Base-by-base conservation (phyloP, 2,113 vertebrate genomes). In the Marmota monax region DNA sequence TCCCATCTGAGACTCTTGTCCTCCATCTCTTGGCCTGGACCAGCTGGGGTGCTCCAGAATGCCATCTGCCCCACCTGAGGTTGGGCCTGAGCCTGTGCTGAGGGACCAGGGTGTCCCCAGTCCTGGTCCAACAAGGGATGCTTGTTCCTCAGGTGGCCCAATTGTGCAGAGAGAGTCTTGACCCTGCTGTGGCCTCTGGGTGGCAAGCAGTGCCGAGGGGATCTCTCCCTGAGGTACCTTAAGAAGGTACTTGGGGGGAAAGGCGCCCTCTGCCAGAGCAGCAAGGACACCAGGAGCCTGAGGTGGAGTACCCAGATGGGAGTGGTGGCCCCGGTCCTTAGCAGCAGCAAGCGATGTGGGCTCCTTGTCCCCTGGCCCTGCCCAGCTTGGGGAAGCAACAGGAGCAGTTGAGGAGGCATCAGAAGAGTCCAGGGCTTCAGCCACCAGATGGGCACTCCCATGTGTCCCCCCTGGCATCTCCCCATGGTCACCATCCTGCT, bases 191-290 rank as follows among this genome's bases (percentile, higher is more conserved):
- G 70, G 29, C 8, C 4, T n/a, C 34, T 25, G 56, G 53, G 95
- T 20, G 58, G 85, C 18, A 0, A 94, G 87, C 51, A 56, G 3
- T 10, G 82, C 76, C 7, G 85, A 53, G 34, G 4, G 11, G 58
- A 8, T 90, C 67, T 92, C 97, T 69, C 92, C 97, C 65, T 96
- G 98, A 1, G 98, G 98, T 89, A 98, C 93, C 96, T 97, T 98
- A 88, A 99, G 98, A 51, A 99, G 98, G 6, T 99, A 99, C 96
- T 98, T 99, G 53, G 99, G 99, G 89, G 97, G 94, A 86, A 99
- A 99, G 48, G 85, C 32, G 29, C 96, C 92, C 69, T 93, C 77
- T 90, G 93, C 42, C 53, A 25, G 69, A 87, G 70, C 69, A 51
- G 48, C 2, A 61, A 77, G 72, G 29, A 29, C 32, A 17, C 80